Percentiles rank a stretch among this genome's conserved stretches.
These are phyloP conservation scores for Mesoligia furuncula DNA, from an alignment of 2,888 invertebrate genomes.

Conservation along the genomic window DNA sequence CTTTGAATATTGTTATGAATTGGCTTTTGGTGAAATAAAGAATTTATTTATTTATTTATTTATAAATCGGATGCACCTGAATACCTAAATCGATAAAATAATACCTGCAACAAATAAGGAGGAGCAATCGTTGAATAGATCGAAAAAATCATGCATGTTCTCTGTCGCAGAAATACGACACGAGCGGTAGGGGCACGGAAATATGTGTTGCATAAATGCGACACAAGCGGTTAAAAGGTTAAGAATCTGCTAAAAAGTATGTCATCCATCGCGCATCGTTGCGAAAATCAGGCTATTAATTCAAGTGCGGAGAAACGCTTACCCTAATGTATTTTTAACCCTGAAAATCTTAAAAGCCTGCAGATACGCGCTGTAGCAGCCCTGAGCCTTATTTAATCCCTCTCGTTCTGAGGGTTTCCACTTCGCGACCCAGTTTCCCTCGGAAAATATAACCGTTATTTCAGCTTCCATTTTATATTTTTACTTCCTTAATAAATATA, in stretches of 20 bases:
- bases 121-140: no score
- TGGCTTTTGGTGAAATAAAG: no score
- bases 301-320: conserved; percentile 26
- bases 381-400: conserved; percentile 64
- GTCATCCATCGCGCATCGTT: background rate
- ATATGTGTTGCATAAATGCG: no score
- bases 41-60: no score
- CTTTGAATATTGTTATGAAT: no score
- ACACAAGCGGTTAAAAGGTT: no score
- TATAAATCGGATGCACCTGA: no score
- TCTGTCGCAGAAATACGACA: no score
- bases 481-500: conserved; percentile 61
- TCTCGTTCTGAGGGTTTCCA: conserved; percentile 60
- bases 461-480: conserved; percentile 63
- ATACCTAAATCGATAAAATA: no score
- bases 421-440: conserved; percentile 71
- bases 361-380: conserved; percentile 47
- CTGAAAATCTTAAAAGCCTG: conserved; percentile 44
- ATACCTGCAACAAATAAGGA: no score
- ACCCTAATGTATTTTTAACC: conserved; percentile 51
- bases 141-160: no score
- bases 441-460: conserved; percentile 71
- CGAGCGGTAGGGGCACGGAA: no score
- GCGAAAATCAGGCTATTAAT: conserved; percentile 20
- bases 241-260: background rate